Evolutionary conservation across 2,888 invertebrate genomes (phyloP).

Genomic region (Lissocephala sabroskyi): DNA sequence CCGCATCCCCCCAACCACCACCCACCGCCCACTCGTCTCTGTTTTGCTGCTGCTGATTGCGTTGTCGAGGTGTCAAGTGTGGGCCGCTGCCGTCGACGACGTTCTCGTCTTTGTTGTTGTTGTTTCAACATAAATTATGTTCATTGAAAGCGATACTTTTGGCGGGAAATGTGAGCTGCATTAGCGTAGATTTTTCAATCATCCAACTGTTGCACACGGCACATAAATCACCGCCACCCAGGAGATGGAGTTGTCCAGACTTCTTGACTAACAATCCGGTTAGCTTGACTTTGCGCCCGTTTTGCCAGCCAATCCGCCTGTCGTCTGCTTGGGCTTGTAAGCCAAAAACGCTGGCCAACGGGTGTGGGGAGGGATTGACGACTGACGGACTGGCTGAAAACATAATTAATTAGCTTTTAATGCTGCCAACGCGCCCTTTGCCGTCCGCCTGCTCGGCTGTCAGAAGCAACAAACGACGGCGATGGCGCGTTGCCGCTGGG

Average conservation of each 20-base stretch:
- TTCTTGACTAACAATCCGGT: constrained; percentile 23
- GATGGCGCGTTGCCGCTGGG: no score
- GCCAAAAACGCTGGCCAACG: no score
- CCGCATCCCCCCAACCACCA: no score
- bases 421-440: constrained; percentile 32
- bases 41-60: constrained; percentile 13
- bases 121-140: constrained; percentile 46
- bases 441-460: not conserved
- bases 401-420: constrained; percentile 64
- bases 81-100: no score
- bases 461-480: no score
- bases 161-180: constrained; percentile 35
- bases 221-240: constrained; percentile 43
- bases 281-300: not conserved
- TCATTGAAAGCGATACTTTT: constrained; percentile 54
- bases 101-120: not conserved
- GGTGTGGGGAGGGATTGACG: no score
- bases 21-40: not conserved
- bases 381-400: constrained; percentile 11
- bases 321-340: not conserved
- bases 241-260: constrained; percentile 25
- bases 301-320: not conserved
- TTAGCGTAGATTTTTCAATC: constrained; percentile 39
- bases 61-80: constrained; percentile 54
- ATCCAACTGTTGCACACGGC: constrained; percentile 47